Evolutionary conservation across 2,113 vertebrate genomes (phyloP), one percentile per base, ranked within the genome.

Genomic region (Micromys minutus): DNA sequence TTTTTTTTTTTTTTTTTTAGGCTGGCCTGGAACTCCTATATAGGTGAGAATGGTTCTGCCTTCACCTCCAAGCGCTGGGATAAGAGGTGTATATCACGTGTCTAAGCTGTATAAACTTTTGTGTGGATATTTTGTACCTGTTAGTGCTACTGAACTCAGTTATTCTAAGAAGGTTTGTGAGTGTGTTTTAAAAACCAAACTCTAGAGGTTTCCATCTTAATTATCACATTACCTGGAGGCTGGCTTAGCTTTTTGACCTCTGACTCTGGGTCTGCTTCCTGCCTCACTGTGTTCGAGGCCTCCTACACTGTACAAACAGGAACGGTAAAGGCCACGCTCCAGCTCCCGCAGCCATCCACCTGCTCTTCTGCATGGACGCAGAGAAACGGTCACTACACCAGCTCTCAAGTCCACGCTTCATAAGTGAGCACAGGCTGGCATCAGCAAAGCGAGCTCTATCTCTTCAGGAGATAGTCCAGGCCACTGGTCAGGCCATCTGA

Each of bases 381-480:
- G 87, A 94, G 87, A 80, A 80, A 63, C 36, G 80, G 79, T 95
- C 29, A 45, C 94, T 96, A 74, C 39, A 94, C 96, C 59, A 93
- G 72, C 72, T 31, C 16, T 7, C 42, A 80, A 94, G 74, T 92
- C 16, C 3, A 31, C 29, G 47, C 86, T n/a, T 93, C 55, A 61
- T 91, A 11, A 15, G 65, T 61, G n/a, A 95, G 89, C 45, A 74
- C 65, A 90, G 39, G 22, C 63, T 95, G 94, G 50, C 19, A 87
- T 75, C 90, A 93, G 90, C n/a, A 95, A 47, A n/a, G n/a, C n/a
- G n/a, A 90, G n/a, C 47, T 57, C 50, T 76, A 39, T 59, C 69
- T 93, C 93, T 84, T 86, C 83, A 95, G 79, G 89, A 95, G 96
- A 39, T 88, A 95, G 84, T 89, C 79, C 83, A 95, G 61, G 74